Evolutionary conservation across 2,888 invertebrate species (phyloP), one percentile per base, ranked within the genome.

Genomic region (Lithophane ornitopus): DNA sequence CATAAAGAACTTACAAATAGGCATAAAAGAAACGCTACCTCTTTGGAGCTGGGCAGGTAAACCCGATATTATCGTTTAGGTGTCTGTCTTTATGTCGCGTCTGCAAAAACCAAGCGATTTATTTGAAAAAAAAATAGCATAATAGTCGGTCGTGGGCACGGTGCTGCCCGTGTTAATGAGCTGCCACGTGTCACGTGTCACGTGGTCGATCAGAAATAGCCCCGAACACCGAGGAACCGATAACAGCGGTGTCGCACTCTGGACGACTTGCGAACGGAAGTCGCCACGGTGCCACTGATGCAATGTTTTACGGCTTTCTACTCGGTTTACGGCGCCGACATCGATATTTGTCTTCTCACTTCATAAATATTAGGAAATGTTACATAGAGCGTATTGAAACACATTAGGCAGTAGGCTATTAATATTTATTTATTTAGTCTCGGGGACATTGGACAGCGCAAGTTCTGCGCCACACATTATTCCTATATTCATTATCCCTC

Each of bases 191-290:
- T 85, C 81, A 78, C 77, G n/a, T 54, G 12, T 4, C 54, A 54
- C 54, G 26, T 26, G 56, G 56, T 73, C 49, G 81, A 82, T 76
- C 89, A 85, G 81, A 89, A 89, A 89, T 89, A 89, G 87, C 80
- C 46, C 68, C 71, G 59, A 75, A 81, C 72, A 79, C 76, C 70
- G 80, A 84, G 74, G 74, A 72, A 73, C 73, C 88, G 87, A 86
- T 87, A 87, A 84, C 82, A 81, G 74, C 79, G 81, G 74, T 81
- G 88, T 84, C 86, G 76, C 85, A 69, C 74, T 79, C 74, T 76
- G 81, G 79, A 69, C 87, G 82, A 77, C 77, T 82, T 81, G 86
- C 76, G 84, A 80, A 80, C 89, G 89, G 89, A 89, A 89, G 89
- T 86, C 80, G 76, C 74, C 71, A 19, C 41, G 58, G 76, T 80